Evolutionary conservation across 2,113 vertebrate genomes (phyloP), one percentile per base, ranked within the genome.

Genomic region (Dipodomys spectabilis): DNA sequence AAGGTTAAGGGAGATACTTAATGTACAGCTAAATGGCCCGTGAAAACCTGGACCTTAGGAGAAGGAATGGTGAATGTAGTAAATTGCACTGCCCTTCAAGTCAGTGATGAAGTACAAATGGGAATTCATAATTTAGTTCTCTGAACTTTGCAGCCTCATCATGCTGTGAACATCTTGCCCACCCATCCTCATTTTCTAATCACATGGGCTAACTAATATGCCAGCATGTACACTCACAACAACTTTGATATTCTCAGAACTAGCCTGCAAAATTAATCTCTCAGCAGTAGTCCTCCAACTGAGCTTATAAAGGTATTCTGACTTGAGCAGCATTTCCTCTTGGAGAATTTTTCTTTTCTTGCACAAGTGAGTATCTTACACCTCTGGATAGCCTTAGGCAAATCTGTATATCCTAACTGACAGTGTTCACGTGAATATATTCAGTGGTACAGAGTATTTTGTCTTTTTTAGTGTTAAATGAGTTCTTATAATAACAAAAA

Each of bases 41-140:
- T 93, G 93, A 94, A 89, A 88, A 67, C 84, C 65, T 95, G 77
- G 81, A 20, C 85, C 64, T 95, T 60, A 65, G 81, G 27, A 57
- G 28, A 82, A 77, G 30, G 73, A 85, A 72, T 32, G 22, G 71
- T 79, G 79, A 94, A 95, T 79, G 94, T 85, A 83, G 94, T 85
- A 83, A 64, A 85, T 78, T 64, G 60, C 16, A 30, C 20, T 93
- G 85, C 39, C 81, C 68, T 94, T 93, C 45, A 60, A 53, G 71
- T 86, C 71, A 80, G 2, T 23, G 53, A 35, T 82, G 44, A 69
- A 82, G n/a, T 79, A 72, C 64, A 87, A 39, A 82, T 72, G 92
- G 90, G 64, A 80, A 65, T 57, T 71, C 25, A 72, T 64, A 11
- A 0, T 78, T 35, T 45, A 65, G 53, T 27, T 73, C 39, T 28